A percentile compares a stretch with the other conserved stretches of the same genome.
phyloP scores from a whole-genome alignment of 2,113 vertebrate species.

The Petroica traversi region DNA sequence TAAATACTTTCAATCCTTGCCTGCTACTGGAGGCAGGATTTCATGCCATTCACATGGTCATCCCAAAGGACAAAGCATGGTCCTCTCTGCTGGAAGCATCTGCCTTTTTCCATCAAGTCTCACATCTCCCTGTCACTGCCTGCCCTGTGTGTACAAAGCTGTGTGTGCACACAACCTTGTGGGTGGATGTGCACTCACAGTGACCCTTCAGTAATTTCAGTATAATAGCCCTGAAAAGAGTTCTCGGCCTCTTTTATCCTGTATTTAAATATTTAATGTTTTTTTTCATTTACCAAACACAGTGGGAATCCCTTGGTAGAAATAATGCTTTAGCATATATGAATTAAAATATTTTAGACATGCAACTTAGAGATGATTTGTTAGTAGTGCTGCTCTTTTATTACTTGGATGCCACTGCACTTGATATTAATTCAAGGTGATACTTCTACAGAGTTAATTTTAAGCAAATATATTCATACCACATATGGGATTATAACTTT shows the following conservation, averaged over 20 bases:
- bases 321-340: background rate
- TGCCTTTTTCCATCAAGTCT: background rate
- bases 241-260: background rate
- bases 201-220: background rate
- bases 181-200: background rate
- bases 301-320: background rate
- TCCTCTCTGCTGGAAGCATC: background rate
- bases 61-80: background rate
- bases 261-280: background rate
- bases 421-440: background rate
- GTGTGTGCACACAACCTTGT: accelerated
- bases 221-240: background rate
- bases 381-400: background rate
- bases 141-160: accelerated
- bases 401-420: background rate
- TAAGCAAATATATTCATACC: background rate
- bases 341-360: background rate
- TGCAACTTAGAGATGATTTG: background rate
- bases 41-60: background rate
- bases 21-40: accelerated
- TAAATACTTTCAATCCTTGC: background rate
- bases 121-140: accelerated
- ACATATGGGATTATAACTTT: background rate
- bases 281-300: background rate
- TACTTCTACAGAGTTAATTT: background rate